A percentile compares a stretch with the other conserved stretches of the same genome.
These are phyloP conservation scores for pig (Sus scrofa) DNA, from an alignment of 2,113 vertebrate genomes.

Conservation along the genomic window DNA sequence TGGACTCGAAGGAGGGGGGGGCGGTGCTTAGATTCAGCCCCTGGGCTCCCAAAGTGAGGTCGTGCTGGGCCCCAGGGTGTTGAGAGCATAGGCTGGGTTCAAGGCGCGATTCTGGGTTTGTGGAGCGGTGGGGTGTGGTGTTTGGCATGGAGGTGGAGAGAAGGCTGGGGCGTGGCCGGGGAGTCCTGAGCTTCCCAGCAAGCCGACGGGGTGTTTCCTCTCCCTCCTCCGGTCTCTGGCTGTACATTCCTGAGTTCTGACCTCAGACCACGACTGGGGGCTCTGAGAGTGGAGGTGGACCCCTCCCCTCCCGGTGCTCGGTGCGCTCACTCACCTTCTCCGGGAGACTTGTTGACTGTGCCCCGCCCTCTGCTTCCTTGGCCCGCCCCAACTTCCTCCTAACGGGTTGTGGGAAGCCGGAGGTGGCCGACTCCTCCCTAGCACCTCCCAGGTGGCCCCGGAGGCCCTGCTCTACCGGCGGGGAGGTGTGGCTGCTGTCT, in stretches of 20 bases:
- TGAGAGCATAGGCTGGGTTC: neutral
- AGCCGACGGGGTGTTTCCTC: neutral
- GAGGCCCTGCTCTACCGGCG: neutral
- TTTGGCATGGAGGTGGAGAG: neutral
- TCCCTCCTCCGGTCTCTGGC: neutral
- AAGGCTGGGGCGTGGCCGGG: neutral
- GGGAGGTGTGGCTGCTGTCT: neutral
- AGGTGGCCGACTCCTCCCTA: neutral
- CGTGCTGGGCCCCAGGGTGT: neutral
- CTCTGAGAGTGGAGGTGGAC: neutral
- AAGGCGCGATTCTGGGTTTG: rapidly evolving
- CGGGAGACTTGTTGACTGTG: neutral
- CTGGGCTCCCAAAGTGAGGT: neutral
- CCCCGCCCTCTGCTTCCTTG: neutral
- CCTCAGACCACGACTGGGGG: neutral
- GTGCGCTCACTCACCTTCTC: neutral
- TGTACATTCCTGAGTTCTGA: conserved; percentile 64
- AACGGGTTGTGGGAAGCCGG: neutral
- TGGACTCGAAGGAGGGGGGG: neutral
- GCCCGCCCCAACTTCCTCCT: neutral
- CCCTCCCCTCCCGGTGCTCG: no score
- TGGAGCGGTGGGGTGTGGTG: neutral
- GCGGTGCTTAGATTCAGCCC: neutral
- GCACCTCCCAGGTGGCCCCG: neutral
- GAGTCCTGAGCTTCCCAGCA: neutral